Conservation (phyloP, 2,113 vertebrate species). For the Archilochus colubris region DNA sequence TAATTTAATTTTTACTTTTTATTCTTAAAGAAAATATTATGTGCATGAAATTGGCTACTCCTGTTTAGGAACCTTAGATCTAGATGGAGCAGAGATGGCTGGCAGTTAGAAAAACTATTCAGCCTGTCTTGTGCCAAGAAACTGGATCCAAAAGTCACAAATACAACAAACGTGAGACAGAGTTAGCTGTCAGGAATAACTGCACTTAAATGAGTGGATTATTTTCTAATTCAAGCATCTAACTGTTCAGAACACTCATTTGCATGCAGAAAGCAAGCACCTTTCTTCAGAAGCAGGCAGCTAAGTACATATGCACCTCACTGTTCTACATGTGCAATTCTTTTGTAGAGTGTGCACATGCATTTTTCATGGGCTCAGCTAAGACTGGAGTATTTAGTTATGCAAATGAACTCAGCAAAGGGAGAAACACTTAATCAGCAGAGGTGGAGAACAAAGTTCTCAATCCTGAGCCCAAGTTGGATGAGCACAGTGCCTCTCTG, state of each 20-base stretch:
- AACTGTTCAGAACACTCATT: neutral
- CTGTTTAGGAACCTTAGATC: neutral
- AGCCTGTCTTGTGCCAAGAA: neutral
- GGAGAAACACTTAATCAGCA: neutral
- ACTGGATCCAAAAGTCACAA: neutral
- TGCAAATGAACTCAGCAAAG: neutral
- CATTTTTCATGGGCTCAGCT: neutral
- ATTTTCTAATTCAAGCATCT: slow-evolving; percentile 1
- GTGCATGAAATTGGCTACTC: neutral
- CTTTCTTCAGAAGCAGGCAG: neutral
- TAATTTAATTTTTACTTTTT: neutral
- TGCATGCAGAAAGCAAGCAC: slow-evolving; percentile 7
- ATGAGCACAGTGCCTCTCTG: neutral
- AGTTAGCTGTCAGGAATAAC: slow-evolving; percentile 8
- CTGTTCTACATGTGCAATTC: neutral
- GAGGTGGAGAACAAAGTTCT: neutral
- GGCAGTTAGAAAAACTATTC: neutral
- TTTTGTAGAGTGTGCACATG: neutral
- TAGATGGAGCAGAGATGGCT: neutral
- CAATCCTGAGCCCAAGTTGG: neutral
- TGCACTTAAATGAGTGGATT: slow-evolving; percentile 7
- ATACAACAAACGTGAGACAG: neutral
- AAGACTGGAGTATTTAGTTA: neutral
- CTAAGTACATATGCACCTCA: neutral
- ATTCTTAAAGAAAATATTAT: slow-evolving; percentile 64